Base-by-base conservation (phyloP, 2,797 vertebrate species). In the Phrynocephalus forsythii region DNA sequence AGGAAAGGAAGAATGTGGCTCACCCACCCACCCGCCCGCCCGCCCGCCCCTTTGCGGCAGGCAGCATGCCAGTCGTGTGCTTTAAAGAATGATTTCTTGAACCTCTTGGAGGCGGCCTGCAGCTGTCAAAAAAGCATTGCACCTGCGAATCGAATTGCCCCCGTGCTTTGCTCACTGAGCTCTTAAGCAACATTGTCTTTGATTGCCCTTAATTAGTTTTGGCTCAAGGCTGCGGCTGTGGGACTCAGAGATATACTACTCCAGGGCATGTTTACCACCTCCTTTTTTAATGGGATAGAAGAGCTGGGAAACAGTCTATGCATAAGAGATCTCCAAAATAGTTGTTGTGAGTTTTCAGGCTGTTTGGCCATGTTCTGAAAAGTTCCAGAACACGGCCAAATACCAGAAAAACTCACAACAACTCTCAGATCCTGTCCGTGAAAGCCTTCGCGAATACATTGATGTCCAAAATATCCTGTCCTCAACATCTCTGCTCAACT, bases 41-140 rank as follows among this genome's bases (percentile, higher is more conserved):
- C n/a, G 20, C 30, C 3, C 6, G 80, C 79, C 75, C 86, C 88
- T 84, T 88, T 82, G 84, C 73, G 86, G 63, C 82, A 82, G 91
- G 91, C 92, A 92, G 82, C 87, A 83, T 81, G 92, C 92, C 89
- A 60, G 90, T 92, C 88, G 94, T 90, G 94, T 88, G 92, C 86
- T 75, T 77, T 81, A 63, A 89, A 48, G 38, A 85, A 82, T 67
- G 87, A 83, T 85, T 86, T 30, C 56, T 80, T 72, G 26, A 81
- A 79, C 86, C 82, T 85, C 50, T 67, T 79, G 77, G 79, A 85
- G 90, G 79, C n/a, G 72, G 90, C 91, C 84, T 10, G 56, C 69
- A 87, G 92, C 85, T 85, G 86, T 84, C 56, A 71, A 75, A 56
- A 11, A 56, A 11, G 52, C 38, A 56, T n/a, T 60, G 86, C 83